Evolutionary conservation across 1,140 invertebrate species (phyloP), one percentile per base, ranked within the genome.

Genomic region (Muscidifurax raptorellus): DNA sequence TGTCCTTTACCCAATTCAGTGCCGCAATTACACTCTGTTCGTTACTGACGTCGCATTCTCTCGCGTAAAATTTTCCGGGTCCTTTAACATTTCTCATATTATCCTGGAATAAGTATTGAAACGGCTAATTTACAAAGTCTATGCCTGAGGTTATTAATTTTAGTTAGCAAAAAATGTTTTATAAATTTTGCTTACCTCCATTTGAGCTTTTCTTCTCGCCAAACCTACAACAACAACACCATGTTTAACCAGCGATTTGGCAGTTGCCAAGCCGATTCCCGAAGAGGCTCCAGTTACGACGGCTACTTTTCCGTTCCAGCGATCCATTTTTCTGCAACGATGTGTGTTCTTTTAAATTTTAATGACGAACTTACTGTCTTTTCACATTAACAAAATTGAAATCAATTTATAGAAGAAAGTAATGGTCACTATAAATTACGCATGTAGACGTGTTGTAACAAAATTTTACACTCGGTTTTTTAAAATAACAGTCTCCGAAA

Each of bases 21-120:
- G 94, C 91, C 9, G 90, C 87, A 25, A 93, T 85, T 10, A 96
- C 94, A 9, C 95, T 94, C 18, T 94, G 91, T 87, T 95, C 95
- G 1, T 94, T 93, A 10, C 91, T 90, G 0, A 96, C 84, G 86
- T 96, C 95, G 88, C 95, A 96, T 84, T 94, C 89, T 5, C 91
- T 87, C 0, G 92, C 76, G 79, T 89, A 79, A 47, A 93, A 88
- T 85, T 91, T 87, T 10, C 91, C 91, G 47, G 82, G 82, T 28
- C 91, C 91, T 47, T 85, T 40, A 25, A 82, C 18, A 10, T 47
- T 59, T 80, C 85, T 75, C 86, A 89, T 87, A 64, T 87, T 77
- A 30, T 86, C 59, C 87, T 89, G 78, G 5, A 76, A 66, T 32
- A 52, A 83, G 52, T 32, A 13, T 44, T 9, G 0, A 47, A 30